Percentiles rank a stretch among this genome's conserved stretches.
These are phyloP conservation scores for Steinernema feltiae DNA, from an alignment of 1,140 invertebrate genomes.

Conservation along the genomic window DNA sequence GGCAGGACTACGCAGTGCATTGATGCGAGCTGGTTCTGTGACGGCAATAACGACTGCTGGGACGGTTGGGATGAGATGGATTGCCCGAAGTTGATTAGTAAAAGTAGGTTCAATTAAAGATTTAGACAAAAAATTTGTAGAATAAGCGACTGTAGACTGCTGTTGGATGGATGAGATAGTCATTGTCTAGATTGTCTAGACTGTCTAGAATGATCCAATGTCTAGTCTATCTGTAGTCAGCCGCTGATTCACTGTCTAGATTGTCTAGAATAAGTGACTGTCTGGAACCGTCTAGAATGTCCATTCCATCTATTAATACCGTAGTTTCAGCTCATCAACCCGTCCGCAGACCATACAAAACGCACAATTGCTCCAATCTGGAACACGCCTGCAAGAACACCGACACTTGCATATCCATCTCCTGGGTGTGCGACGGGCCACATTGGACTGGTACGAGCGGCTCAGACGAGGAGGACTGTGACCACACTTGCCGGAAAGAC, in stretches of 20 bases:
- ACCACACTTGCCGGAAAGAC: conserved; percentile 18
- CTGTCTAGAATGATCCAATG: too few species aligned
- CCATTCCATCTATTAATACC: too few species aligned
- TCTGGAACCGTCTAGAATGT: too few species aligned
- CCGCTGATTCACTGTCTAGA: too few species aligned
- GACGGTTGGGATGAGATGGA: conserved; percentile 24
- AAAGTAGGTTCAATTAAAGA: background rate
- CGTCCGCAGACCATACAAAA: background rate
- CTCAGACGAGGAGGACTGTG: conserved; percentile 26
- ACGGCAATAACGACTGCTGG: conserved; percentile 28
- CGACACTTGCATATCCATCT: conserved; percentile 60
- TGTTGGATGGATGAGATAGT: too few species aligned
- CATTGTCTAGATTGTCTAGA: too few species aligned
- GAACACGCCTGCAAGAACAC: conserved; percentile 15
- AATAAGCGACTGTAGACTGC: too few species aligned
- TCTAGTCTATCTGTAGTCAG: too few species aligned
- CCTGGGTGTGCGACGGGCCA: conserved; percentile 55
- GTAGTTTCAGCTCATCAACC: background rate
- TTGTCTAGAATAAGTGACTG: too few species aligned
- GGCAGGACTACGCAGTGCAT: conserved; percentile 19
- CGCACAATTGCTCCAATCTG: background rate
- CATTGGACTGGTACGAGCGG: conserved; percentile 55
- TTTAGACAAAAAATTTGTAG: background rate
- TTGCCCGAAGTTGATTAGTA: background rate
- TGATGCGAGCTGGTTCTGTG: conserved; percentile 17